Conservation (phyloP, 2,888 invertebrate species). For the Epirrhoe tristata region DNA sequence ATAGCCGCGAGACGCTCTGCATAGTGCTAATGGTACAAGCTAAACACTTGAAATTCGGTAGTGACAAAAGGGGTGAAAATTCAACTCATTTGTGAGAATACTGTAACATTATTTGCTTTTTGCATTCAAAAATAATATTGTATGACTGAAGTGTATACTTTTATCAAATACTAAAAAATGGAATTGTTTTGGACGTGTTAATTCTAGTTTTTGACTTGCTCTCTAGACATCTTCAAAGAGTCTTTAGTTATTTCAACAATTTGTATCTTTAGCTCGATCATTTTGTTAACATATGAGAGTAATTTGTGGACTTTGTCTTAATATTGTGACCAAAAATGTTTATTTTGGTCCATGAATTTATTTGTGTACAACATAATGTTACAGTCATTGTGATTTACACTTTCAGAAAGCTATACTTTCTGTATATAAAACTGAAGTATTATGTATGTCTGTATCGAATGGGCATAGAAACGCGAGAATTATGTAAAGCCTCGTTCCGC, state of each 20-base stretch:
- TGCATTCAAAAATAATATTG: neutral
- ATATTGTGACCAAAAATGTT: too few relatives aligned
- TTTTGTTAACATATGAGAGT: too few relatives aligned
- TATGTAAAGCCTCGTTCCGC: conserved; percentile 63
- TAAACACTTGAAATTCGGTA: neutral
- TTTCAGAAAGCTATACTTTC: conserved; percentile 15
- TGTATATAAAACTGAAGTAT: conserved; percentile 27
- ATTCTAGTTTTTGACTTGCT: too few relatives aligned
- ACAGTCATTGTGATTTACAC: neutral
- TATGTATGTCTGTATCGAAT: conserved; percentile 51
- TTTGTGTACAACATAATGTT: too few relatives aligned
- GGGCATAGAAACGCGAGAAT: conserved; percentile 69
- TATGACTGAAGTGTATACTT: neutral
- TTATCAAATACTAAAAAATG: too few relatives aligned
- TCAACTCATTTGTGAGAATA: neutral
- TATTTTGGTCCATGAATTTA: too few relatives aligned
- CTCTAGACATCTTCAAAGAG: too few relatives aligned
- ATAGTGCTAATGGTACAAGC: neutral
- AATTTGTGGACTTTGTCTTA: too few relatives aligned
- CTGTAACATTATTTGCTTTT: neutral
- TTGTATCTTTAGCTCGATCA: too few relatives aligned
- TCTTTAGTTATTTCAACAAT: too few relatives aligned
- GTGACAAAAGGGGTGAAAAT: neutral
- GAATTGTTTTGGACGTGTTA: too few relatives aligned
- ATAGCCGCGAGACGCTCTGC: too few relatives aligned